These are phyloP conservation scores for Drosophila pseudoananassae DNA, from an alignment of 1,140 invertebrate species.

Conservation along the genomic window DNA sequence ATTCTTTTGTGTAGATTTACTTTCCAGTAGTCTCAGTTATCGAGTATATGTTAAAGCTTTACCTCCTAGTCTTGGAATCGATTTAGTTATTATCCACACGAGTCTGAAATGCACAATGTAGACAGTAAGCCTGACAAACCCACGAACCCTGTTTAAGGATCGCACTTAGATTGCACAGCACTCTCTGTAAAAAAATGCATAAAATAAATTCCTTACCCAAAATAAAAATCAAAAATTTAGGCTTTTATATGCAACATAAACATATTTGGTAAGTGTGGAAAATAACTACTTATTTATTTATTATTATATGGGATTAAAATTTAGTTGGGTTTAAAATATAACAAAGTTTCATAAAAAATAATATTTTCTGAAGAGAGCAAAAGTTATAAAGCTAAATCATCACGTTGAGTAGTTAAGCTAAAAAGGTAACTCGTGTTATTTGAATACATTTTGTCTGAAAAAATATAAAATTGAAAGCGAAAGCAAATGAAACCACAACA, in stretches of 20 bases:
- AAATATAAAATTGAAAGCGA: slow-evolving; percentile 22
- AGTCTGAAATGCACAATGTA: slow-evolving; percentile 31
- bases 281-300: neutral
- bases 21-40: slow-evolving; percentile 40
- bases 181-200: slow-evolving; percentile 8
- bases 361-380: too few species aligned
- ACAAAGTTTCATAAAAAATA: too few species aligned
- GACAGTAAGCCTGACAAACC: slow-evolving; percentile 4
- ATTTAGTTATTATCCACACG: slow-evolving; percentile 39
- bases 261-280: slow-evolving; percentile 31
- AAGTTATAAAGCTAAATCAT: too few species aligned
- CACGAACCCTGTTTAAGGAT: neutral
- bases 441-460: neutral
- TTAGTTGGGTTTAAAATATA: neutral
- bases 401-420: too few species aligned
- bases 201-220: neutral
- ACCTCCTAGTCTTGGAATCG: slow-evolving; percentile 25
- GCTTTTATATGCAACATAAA: slow-evolving; percentile 4
- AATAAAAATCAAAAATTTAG: slow-evolving; percentile 1
- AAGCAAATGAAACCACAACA: slow-evolving; percentile 25
- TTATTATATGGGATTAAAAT: neutral
- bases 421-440: too few species aligned
- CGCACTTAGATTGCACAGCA: slow-evolving; percentile 36
- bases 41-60: slow-evolving; percentile 24
- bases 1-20: slow-evolving; percentile 28